Conservation (phyloP, 2,113 vertebrate genomes). For the Sylvia atricapilla region DNA sequence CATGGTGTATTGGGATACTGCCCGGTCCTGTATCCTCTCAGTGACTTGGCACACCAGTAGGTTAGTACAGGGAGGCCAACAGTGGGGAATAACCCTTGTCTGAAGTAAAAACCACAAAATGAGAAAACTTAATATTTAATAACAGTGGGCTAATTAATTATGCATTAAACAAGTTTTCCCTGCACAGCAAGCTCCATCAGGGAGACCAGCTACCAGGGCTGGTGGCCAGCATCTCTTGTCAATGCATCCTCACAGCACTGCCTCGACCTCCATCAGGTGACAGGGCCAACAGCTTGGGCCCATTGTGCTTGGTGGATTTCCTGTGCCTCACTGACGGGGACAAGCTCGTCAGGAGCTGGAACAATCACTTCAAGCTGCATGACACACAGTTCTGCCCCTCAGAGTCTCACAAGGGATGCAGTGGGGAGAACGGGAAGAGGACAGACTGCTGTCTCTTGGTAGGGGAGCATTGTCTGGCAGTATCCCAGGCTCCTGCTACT, state of each 20-base stretch:
- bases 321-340: neutral
- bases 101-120: constrained; percentile 33
- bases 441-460: neutral
- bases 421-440: neutral
- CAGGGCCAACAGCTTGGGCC: neutral
- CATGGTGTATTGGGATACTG: neutral
- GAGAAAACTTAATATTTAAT: constrained; percentile 67
- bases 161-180: constrained; percentile 60
- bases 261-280: neutral
- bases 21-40: neutral
- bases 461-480: neutral
- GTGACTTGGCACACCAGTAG: neutral
- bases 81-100: constrained; percentile 36
- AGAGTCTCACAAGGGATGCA: neutral
- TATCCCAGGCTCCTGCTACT: neutral
- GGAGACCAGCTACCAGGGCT: constrained; percentile 8
- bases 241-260: neutral
- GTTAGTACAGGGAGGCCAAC: neutral
- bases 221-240: constrained; percentile 24
- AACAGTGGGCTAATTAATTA: constrained; percentile 61
- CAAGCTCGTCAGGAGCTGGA: neutral
- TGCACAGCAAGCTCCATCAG: constrained; percentile 31
- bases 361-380: neutral
- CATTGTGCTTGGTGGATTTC: neutral
- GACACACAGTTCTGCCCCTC: fast-evolving